Evolutionary conservation across 2,888 invertebrate species (phyloP).

Genomic region (Caenorhabditis sinica): DNA sequence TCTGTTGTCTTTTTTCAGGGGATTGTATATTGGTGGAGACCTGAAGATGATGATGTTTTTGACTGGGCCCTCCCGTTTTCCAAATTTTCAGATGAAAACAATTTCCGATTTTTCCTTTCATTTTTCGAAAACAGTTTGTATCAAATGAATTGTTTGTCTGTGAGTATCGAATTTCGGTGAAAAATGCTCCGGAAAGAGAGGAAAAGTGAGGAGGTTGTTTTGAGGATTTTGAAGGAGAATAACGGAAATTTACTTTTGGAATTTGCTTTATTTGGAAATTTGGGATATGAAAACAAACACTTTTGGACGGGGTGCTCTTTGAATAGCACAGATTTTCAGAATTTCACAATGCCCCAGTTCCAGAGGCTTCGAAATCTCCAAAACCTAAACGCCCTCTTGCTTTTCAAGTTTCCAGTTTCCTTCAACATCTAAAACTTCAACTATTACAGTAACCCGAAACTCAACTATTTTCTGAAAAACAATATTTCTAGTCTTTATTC

Average conservation of each 20-base stretch:
- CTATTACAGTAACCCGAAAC: background rate
- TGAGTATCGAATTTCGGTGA: constrained; percentile 51
- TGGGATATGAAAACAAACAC: background rate
- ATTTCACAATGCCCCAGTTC: no score
- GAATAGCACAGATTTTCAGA: background rate
- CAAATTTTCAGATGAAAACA: constrained; percentile 41
- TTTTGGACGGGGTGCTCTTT: background rate
- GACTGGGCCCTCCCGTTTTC: background rate
- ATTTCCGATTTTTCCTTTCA: constrained; percentile 52
- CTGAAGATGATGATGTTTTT: constrained; percentile 29
- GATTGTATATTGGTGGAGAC: constrained; percentile 33
- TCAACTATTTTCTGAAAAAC: background rate
- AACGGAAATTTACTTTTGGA: constrained; percentile 26
- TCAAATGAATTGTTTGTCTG: constrained; percentile 62
- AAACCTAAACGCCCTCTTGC: no score
- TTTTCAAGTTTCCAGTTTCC: no score
- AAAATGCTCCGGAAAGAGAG: constrained; percentile 5
- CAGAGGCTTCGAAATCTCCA: no score
- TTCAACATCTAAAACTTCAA: no score
- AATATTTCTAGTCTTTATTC: background rate
- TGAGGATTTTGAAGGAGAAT: constrained; percentile 30
- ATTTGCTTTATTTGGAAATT: constrained; percentile 1
- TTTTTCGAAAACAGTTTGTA: constrained; percentile 64
- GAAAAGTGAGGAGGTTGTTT: constrained; percentile 9
- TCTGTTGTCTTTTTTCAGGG: constrained; percentile 9